A percentile compares a stretch with the other conserved stretches of the same genome.
These are phyloP conservation scores for Diabrotica balteata DNA, from an alignment of 2,888 invertebrate species.

Conservation along the genomic window DNA sequence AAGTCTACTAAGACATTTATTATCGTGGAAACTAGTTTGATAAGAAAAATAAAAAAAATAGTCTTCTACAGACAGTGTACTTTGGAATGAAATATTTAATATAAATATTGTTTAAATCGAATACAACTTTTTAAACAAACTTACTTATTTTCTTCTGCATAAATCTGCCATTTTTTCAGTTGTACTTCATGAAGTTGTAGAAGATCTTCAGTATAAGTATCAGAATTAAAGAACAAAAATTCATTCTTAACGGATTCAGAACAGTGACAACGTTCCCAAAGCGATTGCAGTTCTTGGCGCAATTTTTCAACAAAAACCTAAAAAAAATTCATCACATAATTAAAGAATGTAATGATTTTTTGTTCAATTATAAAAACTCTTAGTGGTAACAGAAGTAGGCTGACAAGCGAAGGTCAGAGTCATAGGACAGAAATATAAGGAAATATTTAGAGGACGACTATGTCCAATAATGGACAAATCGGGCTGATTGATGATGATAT, in stretches of 20 bases:
- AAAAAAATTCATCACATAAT: background rate
- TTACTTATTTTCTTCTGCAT: constrained; percentile 71
- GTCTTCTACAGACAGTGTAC: background rate
- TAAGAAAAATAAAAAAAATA: constrained; percentile 4
- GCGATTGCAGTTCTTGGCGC: constrained; percentile 72
- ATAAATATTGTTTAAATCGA: no score
- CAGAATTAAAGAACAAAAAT: constrained; percentile 71
- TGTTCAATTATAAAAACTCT: no score
- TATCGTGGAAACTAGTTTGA: background rate
- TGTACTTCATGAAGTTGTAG: constrained; percentile 81
- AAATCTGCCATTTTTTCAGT: constrained; percentile 71
- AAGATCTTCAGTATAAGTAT: constrained; percentile 80
- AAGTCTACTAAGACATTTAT: no score
- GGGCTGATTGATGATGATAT: no score
- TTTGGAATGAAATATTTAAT: no score
- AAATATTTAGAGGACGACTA: no score
- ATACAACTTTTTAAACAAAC: constrained; percentile 35
- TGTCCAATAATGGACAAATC: no score
- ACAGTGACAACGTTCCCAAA: constrained; percentile 83
- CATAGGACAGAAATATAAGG: no score
- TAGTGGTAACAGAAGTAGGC: no score
- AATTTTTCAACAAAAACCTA: constrained; percentile 69
- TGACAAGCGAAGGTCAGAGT: no score
- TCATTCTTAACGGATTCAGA: constrained; percentile 65
- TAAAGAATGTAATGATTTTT: no score